Conservation (phyloP, 2,888 invertebrate genomes). For the Adineta ricciae region DNA sequence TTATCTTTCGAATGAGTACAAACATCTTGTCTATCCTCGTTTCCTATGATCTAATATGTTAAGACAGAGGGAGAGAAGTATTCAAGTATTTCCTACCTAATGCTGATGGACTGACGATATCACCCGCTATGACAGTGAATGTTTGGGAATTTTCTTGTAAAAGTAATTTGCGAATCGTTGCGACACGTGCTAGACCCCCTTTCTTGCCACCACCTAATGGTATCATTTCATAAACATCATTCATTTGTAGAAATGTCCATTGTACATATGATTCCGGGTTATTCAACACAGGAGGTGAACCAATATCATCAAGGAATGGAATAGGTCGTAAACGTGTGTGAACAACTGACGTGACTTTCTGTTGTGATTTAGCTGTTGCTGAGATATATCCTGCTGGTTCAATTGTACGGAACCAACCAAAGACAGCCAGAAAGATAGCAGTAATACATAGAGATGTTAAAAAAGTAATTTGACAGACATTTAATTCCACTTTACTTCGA, state of each 20-base stretch:
- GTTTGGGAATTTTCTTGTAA: not conserved
- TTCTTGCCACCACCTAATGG: not conserved
- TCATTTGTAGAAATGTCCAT: conserved; percentile 23
- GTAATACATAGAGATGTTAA: not conserved
- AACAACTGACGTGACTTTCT: not conserved
- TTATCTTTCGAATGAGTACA: too few relatives aligned
- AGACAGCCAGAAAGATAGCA: not conserved
- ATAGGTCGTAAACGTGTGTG: not conserved
- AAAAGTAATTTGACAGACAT: not conserved
- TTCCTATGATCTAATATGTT: too few relatives aligned
- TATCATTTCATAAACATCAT: conserved; percentile 18
- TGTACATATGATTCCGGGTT: not conserved
- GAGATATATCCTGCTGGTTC: not conserved
- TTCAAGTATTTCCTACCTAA: not conserved
- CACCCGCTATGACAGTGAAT: not conserved
- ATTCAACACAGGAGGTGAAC: not conserved
- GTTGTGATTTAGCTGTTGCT: not conserved
- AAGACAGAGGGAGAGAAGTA: too few relatives aligned
- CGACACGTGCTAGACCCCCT: conserved; percentile 1
- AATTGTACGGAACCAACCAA: conserved; percentile 5
- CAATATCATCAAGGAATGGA: not conserved
- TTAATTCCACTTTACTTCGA: not conserved
- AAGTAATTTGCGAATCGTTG: conserved; percentile 11
- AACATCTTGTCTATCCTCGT: too few relatives aligned
- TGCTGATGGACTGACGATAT: conserved; percentile 15